Base-by-base conservation (phyloP, 2,797 vertebrate genomes). In the Darevskia nairensis region DNA sequence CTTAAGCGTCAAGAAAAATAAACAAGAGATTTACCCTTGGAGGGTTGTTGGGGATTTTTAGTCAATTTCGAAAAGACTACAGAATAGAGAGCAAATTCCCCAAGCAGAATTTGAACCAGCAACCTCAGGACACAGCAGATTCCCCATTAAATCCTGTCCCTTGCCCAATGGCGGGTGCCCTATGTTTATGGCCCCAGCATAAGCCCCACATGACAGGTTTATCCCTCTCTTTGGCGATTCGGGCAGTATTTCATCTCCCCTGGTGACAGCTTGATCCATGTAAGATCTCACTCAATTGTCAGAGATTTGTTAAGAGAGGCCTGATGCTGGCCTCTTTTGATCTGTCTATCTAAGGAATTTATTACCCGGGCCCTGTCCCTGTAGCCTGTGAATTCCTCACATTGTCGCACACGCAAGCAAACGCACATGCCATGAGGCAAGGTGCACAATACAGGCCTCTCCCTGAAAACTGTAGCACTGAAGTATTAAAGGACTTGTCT, bases 251-350 rank as follows among this genome's bases (percentile, higher is more conserved):
- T 86, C 79, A 86, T 89, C 41, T 80, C 84, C 77, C 71, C 61
- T 68, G 41, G 25, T 89, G 88, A 89, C 88, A 86, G 84, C 84
- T 89, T 86, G 88, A 89, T 89, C 88, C 88, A 59, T 82, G 84
- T 82, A 77, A 89, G 84, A 86, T 78, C 84, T 82, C 78, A 82
- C 44, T 86, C 84, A 81, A 69, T 89, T 89, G 88, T 69, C 71
- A 68, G 71, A 86, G 88, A 89, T 89, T 89, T 86, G 84, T 89
- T 81, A 77, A 46, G 78, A 55, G 84, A 89, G 55, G 84, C 46
- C 71, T 69, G 71, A 23, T 59, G 84, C 78, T 76, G 78, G 83
- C 61, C 71, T 82, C 77, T 89, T 89, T 76, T 89, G 88, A 89
- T 89, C 71, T 86, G 88, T 86, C 88, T 86, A 76, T 76, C 84